Evolutionary conservation across 92 coral and sea anemone genomes (phyloP).

Genomic region (Parazoanthus darwini): DNA sequence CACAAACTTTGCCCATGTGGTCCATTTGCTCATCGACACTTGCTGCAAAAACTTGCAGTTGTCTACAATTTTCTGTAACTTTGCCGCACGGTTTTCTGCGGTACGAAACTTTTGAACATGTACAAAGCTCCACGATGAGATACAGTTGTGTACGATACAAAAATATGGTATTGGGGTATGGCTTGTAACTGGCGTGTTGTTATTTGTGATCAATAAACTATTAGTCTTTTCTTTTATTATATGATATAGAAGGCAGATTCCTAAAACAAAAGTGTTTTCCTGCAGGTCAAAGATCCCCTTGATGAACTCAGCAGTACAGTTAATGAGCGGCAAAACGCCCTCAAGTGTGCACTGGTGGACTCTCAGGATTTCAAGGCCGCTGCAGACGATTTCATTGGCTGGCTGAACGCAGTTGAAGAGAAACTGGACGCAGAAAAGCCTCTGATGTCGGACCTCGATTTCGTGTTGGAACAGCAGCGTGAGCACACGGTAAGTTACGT

Average conservation of each 20-base stretch:
- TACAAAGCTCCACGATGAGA: too few relatives aligned
- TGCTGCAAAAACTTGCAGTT: too few relatives aligned
- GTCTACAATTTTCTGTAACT: too few relatives aligned
- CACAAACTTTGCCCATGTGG: too few relatives aligned
- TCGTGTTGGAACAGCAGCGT: constrained; percentile 82
- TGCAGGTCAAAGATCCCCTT: constrained; percentile 62
- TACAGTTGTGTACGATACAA: too few relatives aligned
- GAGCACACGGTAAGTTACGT: constrained; percentile 77
- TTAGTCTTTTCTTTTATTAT: too few relatives aligned
- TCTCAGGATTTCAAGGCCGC: constrained; percentile 83
- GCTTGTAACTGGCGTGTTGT: too few relatives aligned
- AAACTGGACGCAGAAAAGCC: constrained; percentile 77
- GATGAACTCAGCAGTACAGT: constrained; percentile 71
- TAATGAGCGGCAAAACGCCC: constrained; percentile 75
- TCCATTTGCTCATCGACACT: too few relatives aligned
- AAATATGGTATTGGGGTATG: too few relatives aligned
- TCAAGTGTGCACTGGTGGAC: constrained; percentile 77
- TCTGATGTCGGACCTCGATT: constrained; percentile 74
- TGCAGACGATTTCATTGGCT: constrained; percentile 80
- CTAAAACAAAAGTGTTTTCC: background rate
- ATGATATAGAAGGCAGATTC: background rate
- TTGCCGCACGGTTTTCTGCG: too few relatives aligned
- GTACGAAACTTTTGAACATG: too few relatives aligned
- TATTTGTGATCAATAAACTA: background rate
- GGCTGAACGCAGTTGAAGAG: constrained; percentile 86